Base-by-base conservation (phyloP, 1,140 invertebrate species). In the Philopotamus ludificatus region DNA sequence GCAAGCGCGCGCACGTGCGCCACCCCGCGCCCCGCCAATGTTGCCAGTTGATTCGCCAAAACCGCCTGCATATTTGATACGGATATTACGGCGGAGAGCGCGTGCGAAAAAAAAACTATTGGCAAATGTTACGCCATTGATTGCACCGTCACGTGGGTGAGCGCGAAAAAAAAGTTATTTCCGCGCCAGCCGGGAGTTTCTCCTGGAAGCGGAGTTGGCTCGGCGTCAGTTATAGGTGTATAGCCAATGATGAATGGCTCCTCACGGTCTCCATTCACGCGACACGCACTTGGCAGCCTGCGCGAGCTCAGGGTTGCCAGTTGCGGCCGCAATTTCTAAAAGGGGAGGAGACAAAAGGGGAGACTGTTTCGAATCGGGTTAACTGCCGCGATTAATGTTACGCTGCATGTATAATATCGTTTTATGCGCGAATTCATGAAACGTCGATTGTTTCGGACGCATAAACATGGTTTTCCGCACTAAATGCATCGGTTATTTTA, bases 211-310 rank as follows among this genome's bases (percentile, higher is more conserved):
- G 28, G 18, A 58, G 1, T 60, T 60, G 57, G 57, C 57, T 15
- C 44, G 18, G 28, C 28, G 12, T 34, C 44, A 47, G 10, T 12
- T 20, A 12, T 47, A 47, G 44, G 44, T 47, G 18, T 12, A 47
- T 47, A 47, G 34, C 54, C 22, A 47, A 47, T 60, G 57, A 60
- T 60, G 57, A 60, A 60, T 60, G 57, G 34, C 18, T 34, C 54
- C 54, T 23, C 54, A 28, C 54, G 54, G 12, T 20, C 57, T 39
- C 57, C 57, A 60, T 60, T 60, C 57, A 60, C 20, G 25, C 44
- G 57, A 34, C 57, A 47, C 57, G 41, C 57, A 60, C 57, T 60
- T 60, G 57, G 57, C 57, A 60, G 57, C 42, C 57, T 60, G 42
- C 44, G 4, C 25, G 41, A 10, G 53, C n/a, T 47, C 44, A 47